Evolutionary conservation across 2,888 invertebrate species (phyloP), one percentile per base, ranked within the genome.

Genomic region (Drosophila siamana): DNA sequence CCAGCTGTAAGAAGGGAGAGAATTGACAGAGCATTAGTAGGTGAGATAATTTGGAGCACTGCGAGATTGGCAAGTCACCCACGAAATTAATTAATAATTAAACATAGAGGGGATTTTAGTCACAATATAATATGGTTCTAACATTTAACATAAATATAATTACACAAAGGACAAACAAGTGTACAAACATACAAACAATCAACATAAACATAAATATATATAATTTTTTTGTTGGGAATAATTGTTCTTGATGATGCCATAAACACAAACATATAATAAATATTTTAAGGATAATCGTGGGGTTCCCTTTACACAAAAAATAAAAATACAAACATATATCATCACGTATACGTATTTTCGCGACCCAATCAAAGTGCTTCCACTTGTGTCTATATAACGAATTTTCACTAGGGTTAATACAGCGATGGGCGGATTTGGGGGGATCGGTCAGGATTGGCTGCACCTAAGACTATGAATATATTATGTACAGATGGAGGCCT

Each of bases 1-100:
- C 69, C 79, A 74, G 90, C 90, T 80, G 81, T 63, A 83, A 85
- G 52, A 63, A 40, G 41, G 33, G 38, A 44, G 2, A 55, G 4
- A 22, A 6, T 15, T 15, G 8, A n/a, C 3, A 8, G 9, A 9
- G 9, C 5, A 30, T 26, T 41, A 13, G 8, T 26, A 26, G 1
- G 19, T 19, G 3, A 22, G 8, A 46, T 4, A 16, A 16, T 28
- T 30, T 15, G 11, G 9, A 26, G 9, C 26, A 30, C 7, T 7
- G 33, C 33, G n/a, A 28, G 33, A 4, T 40, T 30, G 9, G 36
- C 24, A 43, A 16, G 50, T 50, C 5, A 28, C 38, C 77, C 77
- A 54, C 66, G 70, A 60, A 67, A 55, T 28, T 41, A 56, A 56
- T 24, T 48, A 38, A 51, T 43, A 38, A 36, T 24, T 47, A 33